Base-by-base conservation (phyloP, 2,113 vertebrate species). In the Zosterops pallidus region DNA sequence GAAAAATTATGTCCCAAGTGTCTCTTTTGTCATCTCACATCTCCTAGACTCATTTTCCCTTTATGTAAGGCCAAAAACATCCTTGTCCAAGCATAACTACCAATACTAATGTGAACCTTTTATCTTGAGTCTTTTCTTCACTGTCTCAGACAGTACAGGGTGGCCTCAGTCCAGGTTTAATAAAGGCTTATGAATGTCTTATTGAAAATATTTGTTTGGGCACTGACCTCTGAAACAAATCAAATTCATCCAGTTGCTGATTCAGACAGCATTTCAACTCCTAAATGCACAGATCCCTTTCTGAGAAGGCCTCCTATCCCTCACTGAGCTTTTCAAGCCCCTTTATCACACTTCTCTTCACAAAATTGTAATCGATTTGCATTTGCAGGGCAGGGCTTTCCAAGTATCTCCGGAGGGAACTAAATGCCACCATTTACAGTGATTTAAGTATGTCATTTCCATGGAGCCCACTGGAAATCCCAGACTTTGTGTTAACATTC, bases 181-280 rank as follows among this genome's bases (percentile, higher is more conserved):
- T 84, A 83, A 84, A 91, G 55, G 76, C 33, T 77, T 50, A 53
- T 81, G 41, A 69, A 77, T 11, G 3, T 71, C 89, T 94, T 71
- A 46, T 2, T 65, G 52, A 76, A 96, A 96, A 90, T 67, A 74
- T 93, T 92, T 95, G 55, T 75, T 90, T 83, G 92, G 76, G 46
- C 37, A 57, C 20, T 91, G 91, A 91, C 81, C 65, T 71, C 37
- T 77, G 72, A 89, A 88, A 94, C 25, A 63, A 92, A 86, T 59
- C 49, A 24, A 79, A 60, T 55, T 57, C 63, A 75, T 65, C 60
- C 37, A 56, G n/a, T 6, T 85, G 57, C 65, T 31, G 76, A 77
- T 85, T 90, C 70, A 53, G 31, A 46, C 59, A 84, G 50, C 41
- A 44, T 69, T 85, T 86, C 80, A 62, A 60, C 52, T 64, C 28